Evolutionary conservation across 2,888 invertebrate genomes (phyloP).

Genomic region (Scrobipalpa atriplicella): DNA sequence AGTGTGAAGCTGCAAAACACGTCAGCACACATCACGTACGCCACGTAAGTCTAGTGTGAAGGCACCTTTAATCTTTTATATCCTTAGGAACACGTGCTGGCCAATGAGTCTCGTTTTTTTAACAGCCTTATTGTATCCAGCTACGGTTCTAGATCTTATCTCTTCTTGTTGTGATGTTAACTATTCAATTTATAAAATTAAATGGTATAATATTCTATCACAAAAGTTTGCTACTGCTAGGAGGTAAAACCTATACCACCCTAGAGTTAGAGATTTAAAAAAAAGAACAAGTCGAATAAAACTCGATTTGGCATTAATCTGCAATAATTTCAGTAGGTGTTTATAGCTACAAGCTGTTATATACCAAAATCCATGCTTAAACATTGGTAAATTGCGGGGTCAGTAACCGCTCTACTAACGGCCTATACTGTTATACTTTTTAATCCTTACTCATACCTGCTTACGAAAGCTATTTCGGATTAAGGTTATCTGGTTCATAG

Average conservation of each 20-base stretch:
- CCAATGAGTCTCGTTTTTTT: neutral
- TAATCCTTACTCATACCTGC: neutral
- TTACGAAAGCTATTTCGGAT: constrained; percentile 7
- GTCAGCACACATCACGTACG: too few species aligned
- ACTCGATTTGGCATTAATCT: too few species aligned
- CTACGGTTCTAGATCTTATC: constrained; percentile 10
- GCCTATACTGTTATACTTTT: neutral
- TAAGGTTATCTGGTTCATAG: neutral
- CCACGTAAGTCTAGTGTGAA: neutral
- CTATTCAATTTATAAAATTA: constrained; percentile 11
- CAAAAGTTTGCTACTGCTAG: neutral
- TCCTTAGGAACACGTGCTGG: neutral
- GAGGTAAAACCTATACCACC: too few species aligned
- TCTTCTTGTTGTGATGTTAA: constrained; percentile 9
- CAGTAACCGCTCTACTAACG: constrained; percentile 2
- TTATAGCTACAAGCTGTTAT: neutral
- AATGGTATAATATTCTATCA: neutral
- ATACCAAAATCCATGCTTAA: neutral
- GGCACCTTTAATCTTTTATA: constrained; percentile 19
- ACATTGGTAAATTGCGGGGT: neutral
- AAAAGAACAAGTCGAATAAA: too few species aligned
- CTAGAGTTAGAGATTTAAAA: too few species aligned
- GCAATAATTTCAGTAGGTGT: neutral
- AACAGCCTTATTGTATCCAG: neutral
- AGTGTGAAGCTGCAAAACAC: too few species aligned